These are phyloP conservation scores for Caenorhabditis plicata DNA, from an alignment of 2,888 invertebrate genomes.

Conservation along the genomic window DNA sequence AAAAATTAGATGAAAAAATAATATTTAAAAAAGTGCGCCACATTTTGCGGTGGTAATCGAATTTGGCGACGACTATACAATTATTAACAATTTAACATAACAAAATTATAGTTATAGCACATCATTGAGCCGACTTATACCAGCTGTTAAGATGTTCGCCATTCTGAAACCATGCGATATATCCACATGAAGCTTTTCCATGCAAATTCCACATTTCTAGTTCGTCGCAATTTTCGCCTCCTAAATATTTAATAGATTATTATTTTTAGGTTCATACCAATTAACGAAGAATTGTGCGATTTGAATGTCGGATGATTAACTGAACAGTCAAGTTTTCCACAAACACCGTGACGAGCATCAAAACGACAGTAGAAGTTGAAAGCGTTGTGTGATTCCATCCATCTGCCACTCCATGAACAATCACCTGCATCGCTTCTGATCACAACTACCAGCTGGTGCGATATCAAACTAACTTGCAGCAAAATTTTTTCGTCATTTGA, in stretches of 20 bases:
- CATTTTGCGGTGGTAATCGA: too few relatives aligned
- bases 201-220: slow-evolving; percentile 36
- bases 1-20: too few relatives aligned
- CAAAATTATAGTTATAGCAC: too few relatives aligned
- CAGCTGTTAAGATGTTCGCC: slow-evolving; percentile 38
- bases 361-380: slow-evolving; percentile 47
- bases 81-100: too few relatives aligned
- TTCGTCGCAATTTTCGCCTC: slow-evolving; percentile 45
- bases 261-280: slow-evolving; percentile 13
- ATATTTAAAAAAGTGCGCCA: too few relatives aligned
- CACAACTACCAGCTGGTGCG: background rate
- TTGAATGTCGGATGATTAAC: slow-evolving; percentile 40
- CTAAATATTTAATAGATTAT: slow-evolving; percentile 6
- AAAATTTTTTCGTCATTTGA: slow-evolving; percentile 44
- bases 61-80: too few relatives aligned
- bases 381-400: slow-evolving; percentile 44
- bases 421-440: slow-evolving; percentile 38
- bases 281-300: slow-evolving; percentile 36
- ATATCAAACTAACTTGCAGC: slow-evolving; percentile 37
- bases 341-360: slow-evolving; percentile 34
- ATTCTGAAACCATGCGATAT: slow-evolving; percentile 43
- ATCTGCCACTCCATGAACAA: slow-evolving; percentile 44
- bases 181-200: slow-evolving; percentile 44
- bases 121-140: too few relatives aligned
- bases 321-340: slow-evolving; percentile 45